Percentiles rank a stretch among this genome's conserved stretches.
Conservation (phyloP, 2,888 invertebrate genomes). For the Steinernema scapterisci region DNA sequence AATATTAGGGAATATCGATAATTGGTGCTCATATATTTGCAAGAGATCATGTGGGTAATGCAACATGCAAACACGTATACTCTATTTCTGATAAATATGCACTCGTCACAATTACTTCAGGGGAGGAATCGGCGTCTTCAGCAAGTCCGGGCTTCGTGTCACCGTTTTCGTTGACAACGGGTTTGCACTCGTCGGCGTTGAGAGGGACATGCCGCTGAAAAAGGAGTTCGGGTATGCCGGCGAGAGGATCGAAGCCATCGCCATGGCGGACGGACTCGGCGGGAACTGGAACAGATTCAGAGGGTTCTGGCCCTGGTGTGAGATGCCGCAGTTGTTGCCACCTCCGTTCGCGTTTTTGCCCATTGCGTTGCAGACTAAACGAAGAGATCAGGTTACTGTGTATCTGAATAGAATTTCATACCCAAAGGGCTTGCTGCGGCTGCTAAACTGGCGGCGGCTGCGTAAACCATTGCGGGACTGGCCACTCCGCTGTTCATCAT, state of each 20-base stretch:
- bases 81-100: slow-evolving; percentile 10
- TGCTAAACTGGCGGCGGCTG: slow-evolving; percentile 10
- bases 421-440: slow-evolving; percentile 14
- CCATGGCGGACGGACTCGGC: slow-evolving; percentile 36
- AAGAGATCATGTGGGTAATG: slow-evolving; percentile 24
- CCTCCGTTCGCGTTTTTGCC: neutral
- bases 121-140: slow-evolving; percentile 23
- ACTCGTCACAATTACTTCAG: neutral
- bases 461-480: slow-evolving; percentile 9
- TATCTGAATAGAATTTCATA: slow-evolving; percentile 1
- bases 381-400: neutral
- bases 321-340: slow-evolving; percentile 5
- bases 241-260: slow-evolving; percentile 22
- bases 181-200: slow-evolving; percentile 18
- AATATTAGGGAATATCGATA: slow-evolving; percentile 5
- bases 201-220: slow-evolving; percentile 15
- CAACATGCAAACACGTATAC: slow-evolving; percentile 13
- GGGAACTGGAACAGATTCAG: slow-evolving; percentile 44
- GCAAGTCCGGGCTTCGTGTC: neutral
- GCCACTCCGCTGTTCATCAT: slow-evolving; percentile 12
- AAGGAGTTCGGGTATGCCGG: slow-evolving; percentile 22
- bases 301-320: slow-evolving; percentile 12
- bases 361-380: slow-evolving; percentile 8
- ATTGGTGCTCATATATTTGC: slow-evolving; percentile 15
- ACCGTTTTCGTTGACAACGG: neutral